Evolutionary conservation across 2,113 vertebrate species (phyloP).

Genomic region (Ailurus styani): DNA sequence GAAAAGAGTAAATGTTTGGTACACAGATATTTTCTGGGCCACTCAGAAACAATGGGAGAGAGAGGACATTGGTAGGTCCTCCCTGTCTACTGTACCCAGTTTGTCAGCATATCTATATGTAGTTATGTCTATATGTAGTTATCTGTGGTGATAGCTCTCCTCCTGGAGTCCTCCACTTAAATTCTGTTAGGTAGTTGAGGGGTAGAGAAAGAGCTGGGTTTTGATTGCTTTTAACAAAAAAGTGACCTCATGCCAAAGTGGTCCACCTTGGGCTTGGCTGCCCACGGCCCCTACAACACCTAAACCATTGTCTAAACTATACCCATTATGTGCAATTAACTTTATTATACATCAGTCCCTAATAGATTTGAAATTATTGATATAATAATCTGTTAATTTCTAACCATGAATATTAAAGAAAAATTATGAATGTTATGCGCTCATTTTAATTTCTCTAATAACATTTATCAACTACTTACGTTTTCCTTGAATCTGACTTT

Average conservation of each 20-base stretch:
- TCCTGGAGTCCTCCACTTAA: background rate
- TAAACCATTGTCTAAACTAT: background rate
- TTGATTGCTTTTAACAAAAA: background rate
- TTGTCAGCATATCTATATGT: background rate
- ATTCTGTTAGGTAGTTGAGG: background rate
- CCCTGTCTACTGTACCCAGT: background rate
- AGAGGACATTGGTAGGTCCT: background rate
- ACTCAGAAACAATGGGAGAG: background rate
- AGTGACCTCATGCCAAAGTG: background rate
- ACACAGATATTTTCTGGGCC: background rate
- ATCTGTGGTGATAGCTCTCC: background rate
- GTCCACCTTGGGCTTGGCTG: background rate
- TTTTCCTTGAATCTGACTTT: background rate
- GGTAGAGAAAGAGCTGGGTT: background rate
- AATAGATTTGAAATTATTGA: background rate
- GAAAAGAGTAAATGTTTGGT: background rate
- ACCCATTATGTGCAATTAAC: background rate
- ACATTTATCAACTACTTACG: background rate
- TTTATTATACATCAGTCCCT: background rate
- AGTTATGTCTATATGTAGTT: background rate
- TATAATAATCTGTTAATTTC: background rate
- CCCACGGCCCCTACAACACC: background rate
- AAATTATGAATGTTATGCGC: background rate
- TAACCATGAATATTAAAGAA: constrained; percentile 12
- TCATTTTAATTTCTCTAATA: constrained; percentile 29